These are phyloP conservation scores for Oreochromis spilurus DNA, from an alignment of 2,113 vertebrate species.

Conservation along the genomic window DNA sequence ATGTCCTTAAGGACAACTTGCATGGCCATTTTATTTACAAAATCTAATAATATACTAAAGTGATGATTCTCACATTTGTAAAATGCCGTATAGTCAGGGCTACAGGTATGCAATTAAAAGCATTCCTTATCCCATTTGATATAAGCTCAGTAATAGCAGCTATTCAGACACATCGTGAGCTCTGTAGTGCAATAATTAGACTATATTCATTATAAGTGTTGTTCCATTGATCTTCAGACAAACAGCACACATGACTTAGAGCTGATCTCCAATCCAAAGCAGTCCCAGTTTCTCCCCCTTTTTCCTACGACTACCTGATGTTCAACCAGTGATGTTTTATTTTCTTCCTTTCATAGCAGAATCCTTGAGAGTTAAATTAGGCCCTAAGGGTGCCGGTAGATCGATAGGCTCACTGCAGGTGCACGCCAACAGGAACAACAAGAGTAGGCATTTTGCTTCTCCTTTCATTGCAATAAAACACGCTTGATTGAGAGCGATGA, in stretches of 20 bases:
- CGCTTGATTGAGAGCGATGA: constrained; percentile 38
- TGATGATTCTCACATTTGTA: background rate
- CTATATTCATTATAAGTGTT: constrained; percentile 26
- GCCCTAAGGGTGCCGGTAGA: constrained; percentile 39
- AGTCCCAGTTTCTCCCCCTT: background rate
- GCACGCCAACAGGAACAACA: constrained; percentile 15
- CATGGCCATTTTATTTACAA: background rate
- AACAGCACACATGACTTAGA: constrained; percentile 6
- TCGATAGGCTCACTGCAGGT: constrained; percentile 57
- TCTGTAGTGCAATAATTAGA: constrained; percentile 11
- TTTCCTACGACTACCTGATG: constrained; percentile 16
- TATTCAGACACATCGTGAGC: background rate
- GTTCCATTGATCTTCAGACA: constrained; percentile 25
- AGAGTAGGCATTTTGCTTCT: constrained; percentile 36
- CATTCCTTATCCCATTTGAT: background rate
- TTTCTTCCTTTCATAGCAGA: constrained; percentile 38
- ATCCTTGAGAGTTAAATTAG: constrained; percentile 53
- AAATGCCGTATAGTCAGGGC: background rate
- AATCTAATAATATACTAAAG: background rate
- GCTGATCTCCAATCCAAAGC: constrained; percentile 19
- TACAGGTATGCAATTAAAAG: background rate
- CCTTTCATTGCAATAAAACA: constrained; percentile 54
- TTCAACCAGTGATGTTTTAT: constrained; percentile 44
- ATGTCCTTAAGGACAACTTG: background rate
- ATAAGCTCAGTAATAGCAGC: background rate